Base-by-base conservation (phyloP, 2,113 vertebrate species). In the Heterocephalus glaber region DNA sequence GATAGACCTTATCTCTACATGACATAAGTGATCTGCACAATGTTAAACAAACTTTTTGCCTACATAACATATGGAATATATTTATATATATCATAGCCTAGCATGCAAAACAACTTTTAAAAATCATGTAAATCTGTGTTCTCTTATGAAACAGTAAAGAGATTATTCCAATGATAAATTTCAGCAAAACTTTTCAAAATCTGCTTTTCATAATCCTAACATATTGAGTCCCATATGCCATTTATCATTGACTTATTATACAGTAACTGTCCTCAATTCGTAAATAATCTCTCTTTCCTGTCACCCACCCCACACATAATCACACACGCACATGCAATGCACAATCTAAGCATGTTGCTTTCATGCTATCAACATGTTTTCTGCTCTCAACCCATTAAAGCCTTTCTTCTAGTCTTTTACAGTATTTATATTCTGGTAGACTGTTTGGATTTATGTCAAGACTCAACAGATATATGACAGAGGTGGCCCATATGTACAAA, bases 121-220 rank as follows among this genome's bases (percentile, higher is more conserved):
- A 87, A 86, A 30, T 24, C 17, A 77, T 44, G 41, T 58, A 81
- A 79, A 74, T 68, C 33, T 76, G 7, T 84, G 2, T 0, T 68
- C 12, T 14, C 77, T 61, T 30, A 92, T 94, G 47, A 87, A 88
- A 41, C 13, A 79, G 13, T 52, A 80, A 91, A 91, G 56, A 14
- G 38, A 81, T 74, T 86, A 90, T 85, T 14, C 22, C n/a, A 90
- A 22, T 72, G 38, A 90, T 60, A 72, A 68, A 83, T 61, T 81
- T 93, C 30, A 95, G 38, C 17, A 93, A 68, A 95, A 61, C 1
- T 66, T 79, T 68, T 79, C 44, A 70, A 76, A 87, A 63, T 88
- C 38, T 86, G 58, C 44, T 92, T 93, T 82, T 17, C 28, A 70
- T 65, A 63, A 49, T 19, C 14, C 72, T 30, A 47, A 19, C 11